Evolutionary conservation across 2,797 vertebrate species (phyloP), one percentile per base, ranked within the genome.

Genomic region (Acropternis orthonyx): DNA sequence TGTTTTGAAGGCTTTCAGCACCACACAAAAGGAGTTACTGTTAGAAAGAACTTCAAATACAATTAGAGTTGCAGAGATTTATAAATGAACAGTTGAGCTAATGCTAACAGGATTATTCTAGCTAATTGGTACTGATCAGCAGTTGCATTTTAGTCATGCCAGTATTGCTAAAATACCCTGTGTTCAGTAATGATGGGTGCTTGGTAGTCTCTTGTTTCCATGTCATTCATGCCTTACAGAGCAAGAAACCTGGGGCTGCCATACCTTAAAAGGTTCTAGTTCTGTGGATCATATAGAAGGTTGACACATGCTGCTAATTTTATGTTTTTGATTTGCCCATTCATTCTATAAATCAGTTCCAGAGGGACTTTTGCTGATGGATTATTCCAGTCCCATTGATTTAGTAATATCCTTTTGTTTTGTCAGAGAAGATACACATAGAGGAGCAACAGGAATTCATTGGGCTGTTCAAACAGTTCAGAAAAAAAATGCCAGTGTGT

Each of bases 31-130:
- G 92, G 65, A 92, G 61, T 74, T 85, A 49, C 59, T 51, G 66
- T 92, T 89, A 85, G 67, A 79, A 96, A 89, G 67, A 85, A 75
- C 46, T 95, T 93, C 74, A 93, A 74, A 88, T 84, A 96, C 91
- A 78, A 93, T 96, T 92, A 95, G 54, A 2, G 19, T 71, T 82
- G 77, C 78, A 85, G 95, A 91, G 85, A 75, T 88, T 92, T 96
- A 27, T 85, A 96, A 96, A 80, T 90, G 86, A 96, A 88, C 85
- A 91, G 68, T 88, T 73, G 58, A 83, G 76, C 93, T 93, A 84
- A 89, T 81, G 79, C 90, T 97, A 95, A 96, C 95, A 92, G 95
- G 91, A 95, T 96, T 97, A 93, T 97, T 96, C 88, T 95, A 89
- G 88, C 69, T 94, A 95, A 96, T 97, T 94, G 90, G 30, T 86